These are phyloP conservation scores for Andrena hattorfiana DNA, from an alignment of 2,888 invertebrate genomes.

Conservation along the genomic window DNA sequence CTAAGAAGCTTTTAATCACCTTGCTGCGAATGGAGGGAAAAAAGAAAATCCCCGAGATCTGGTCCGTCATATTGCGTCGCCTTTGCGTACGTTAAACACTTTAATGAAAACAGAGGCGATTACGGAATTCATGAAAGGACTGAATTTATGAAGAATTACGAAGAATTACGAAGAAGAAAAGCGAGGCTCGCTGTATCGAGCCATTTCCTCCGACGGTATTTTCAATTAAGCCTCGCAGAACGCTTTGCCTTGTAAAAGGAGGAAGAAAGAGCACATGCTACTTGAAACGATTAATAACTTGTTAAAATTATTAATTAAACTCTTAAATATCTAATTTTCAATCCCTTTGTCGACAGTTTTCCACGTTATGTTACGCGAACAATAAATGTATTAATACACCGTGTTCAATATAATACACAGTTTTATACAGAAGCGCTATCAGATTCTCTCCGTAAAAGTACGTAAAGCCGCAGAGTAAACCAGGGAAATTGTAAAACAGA, in stretches of 20 bases:
- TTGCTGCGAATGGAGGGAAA: conserved; percentile 19
- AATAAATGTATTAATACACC: not conserved
- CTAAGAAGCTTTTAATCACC: conserved; percentile 58
- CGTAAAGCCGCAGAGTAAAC: not conserved
- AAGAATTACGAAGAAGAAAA: not conserved
- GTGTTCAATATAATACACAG: not conserved
- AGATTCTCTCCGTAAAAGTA: not conserved
- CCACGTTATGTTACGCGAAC: no score
- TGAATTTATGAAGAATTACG: conserved; percentile 38
- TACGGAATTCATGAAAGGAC: conserved; percentile 23
- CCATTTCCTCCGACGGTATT: conserved; percentile 17
- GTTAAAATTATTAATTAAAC: conserved; percentile 2
- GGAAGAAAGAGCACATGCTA: not conserved
- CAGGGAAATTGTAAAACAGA: conserved; percentile 41
- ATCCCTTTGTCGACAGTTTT: no score
- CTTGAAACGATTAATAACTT: conserved; percentile 21
- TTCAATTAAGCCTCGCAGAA: conserved; percentile 41
- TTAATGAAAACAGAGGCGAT: conserved; percentile 48
- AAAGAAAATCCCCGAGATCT: not conserved
- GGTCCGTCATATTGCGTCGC: conserved; percentile 27
- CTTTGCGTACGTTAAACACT: conserved; percentile 10
- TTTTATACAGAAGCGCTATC: not conserved
- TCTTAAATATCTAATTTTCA: no score
- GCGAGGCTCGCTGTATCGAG: not conserved
- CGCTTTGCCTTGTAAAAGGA: not conserved